These are phyloP conservation scores for Corbicula japonica DNA, from an alignment of 2,888 invertebrate genomes.

Conservation along the genomic window DNA sequence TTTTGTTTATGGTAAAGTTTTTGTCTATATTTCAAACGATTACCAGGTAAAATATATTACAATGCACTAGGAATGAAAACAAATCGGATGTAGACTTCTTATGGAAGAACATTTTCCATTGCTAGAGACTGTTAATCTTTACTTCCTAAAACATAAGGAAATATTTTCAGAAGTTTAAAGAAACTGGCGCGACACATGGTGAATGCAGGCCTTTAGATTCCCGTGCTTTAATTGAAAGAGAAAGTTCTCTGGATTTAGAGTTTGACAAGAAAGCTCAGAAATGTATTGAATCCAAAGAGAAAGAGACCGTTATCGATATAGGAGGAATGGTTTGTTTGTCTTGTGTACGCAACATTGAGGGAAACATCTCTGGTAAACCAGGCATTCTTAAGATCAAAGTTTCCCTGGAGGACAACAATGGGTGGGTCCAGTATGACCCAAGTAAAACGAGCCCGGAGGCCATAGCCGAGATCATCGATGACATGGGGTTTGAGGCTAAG, in stretches of 20 bases:
- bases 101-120: slow-evolving; percentile 92
- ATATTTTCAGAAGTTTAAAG: too few species aligned
- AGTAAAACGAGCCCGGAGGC: slow-evolving; percentile 61
- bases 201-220: slow-evolving; percentile 49
- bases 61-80: too few species aligned
- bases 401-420: slow-evolving; percentile 82
- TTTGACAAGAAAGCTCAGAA: slow-evolving; percentile 73
- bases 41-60: too few species aligned
- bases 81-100: too few species aligned
- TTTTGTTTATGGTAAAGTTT: too few species aligned
- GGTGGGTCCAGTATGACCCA: slow-evolving; percentile 73
- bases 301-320: slow-evolving; percentile 63
- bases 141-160: too few species aligned
- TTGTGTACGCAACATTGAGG: slow-evolving; percentile 95
- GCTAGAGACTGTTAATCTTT: slow-evolving; percentile 86
- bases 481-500: slow-evolving; percentile 82
- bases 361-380: slow-evolving; percentile 89
- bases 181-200: too few species aligned
- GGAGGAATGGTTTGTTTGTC: slow-evolving; percentile 97
- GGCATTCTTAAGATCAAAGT: slow-evolving; percentile 85
- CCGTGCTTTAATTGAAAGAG: slow-evolving; percentile 61
- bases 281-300: slow-evolving; percentile 39
- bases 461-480: slow-evolving; percentile 88
- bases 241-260: slow-evolving; percentile 65
- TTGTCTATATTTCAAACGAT: too few species aligned